Conservation (phyloP, 2,888 invertebrate genomes). For the Microplitis deprimator region DNA sequence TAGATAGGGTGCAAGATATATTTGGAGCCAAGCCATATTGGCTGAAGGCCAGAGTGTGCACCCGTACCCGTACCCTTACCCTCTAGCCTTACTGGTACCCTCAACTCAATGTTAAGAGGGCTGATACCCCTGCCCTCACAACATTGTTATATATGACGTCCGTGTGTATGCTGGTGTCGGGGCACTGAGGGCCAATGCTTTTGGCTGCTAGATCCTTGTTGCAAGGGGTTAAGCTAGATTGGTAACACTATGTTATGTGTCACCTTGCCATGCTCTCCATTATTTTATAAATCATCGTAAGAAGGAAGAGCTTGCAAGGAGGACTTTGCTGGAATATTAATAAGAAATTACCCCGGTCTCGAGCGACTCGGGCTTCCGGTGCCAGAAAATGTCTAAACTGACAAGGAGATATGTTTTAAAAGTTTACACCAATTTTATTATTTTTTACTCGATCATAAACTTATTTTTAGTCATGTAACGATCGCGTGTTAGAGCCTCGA, state of each 20-base stretch:
- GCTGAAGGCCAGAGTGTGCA: constrained; percentile 58
- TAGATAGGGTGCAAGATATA: constrained; percentile 71
- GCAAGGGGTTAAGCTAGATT: constrained; percentile 49
- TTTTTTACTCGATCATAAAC: background rate
- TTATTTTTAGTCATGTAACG: background rate
- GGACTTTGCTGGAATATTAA: constrained; percentile 42
- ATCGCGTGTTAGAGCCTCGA: constrained; percentile 33
- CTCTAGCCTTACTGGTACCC: no score
- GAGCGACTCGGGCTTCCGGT: background rate
- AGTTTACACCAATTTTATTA: background rate
- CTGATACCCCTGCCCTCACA: constrained; percentile 14
- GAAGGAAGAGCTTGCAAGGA: constrained; percentile 15
- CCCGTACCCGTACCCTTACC: background rate
- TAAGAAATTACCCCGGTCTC: constrained; percentile 39
- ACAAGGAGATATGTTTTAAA: constrained; percentile 15
- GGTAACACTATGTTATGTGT: constrained; percentile 53
- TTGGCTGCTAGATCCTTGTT: constrained; percentile 19
- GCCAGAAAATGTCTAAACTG: background rate
- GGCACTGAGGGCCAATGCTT: constrained; percentile 12
- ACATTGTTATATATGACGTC: background rate
- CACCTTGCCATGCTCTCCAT: constrained; percentile 33
- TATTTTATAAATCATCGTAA: constrained; percentile 46
- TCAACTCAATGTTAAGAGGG: background rate
- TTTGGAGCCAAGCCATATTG: constrained; percentile 70
- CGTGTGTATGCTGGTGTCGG: background rate